phyloP scores from a whole-genome alignment of 2,888 invertebrate species.

The Macrosoma leucophasiata region DNA sequence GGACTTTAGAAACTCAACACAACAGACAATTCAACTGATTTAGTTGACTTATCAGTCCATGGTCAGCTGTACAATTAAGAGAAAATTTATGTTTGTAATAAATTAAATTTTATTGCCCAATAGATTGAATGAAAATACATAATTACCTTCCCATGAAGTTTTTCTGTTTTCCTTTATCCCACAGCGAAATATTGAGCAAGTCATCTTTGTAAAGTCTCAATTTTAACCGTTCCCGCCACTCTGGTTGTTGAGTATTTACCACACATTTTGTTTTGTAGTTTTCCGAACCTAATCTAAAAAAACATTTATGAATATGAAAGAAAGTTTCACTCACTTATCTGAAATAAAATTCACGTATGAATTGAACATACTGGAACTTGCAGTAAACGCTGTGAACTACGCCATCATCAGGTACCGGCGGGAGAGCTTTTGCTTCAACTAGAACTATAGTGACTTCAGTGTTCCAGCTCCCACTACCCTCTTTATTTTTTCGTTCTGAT shows the following conservation, averaged over 20 bases:
- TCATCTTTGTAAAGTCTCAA: conserved; percentile 43
- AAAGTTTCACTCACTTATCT: conserved; percentile 3
- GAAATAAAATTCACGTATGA: conserved; percentile 1
- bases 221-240: conserved; percentile 56
- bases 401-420: conserved; percentile 47
- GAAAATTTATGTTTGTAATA: too few species aligned
- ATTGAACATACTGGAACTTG: conserved; percentile 46
- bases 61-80: too few species aligned
- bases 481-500: not conserved
- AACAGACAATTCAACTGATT: too few species aligned
- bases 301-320: not conserved
- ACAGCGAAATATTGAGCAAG: conserved; percentile 42
- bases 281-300: conserved; percentile 49
- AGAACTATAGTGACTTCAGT: conserved; percentile 49
- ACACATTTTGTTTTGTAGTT: conserved; percentile 49
- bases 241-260: conserved; percentile 38
- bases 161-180: conserved; percentile 59
- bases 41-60: too few species aligned
- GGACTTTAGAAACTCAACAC: too few species aligned
- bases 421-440: conserved; percentile 52
- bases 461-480: conserved; percentile 22
- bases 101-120: too few species aligned
- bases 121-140: conserved; percentile 10
- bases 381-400: conserved; percentile 44
- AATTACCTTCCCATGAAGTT: conserved; percentile 61